Evolutionary conservation across 2,888 invertebrate species (phyloP).

Genomic region (Lutraria lutraria): DNA sequence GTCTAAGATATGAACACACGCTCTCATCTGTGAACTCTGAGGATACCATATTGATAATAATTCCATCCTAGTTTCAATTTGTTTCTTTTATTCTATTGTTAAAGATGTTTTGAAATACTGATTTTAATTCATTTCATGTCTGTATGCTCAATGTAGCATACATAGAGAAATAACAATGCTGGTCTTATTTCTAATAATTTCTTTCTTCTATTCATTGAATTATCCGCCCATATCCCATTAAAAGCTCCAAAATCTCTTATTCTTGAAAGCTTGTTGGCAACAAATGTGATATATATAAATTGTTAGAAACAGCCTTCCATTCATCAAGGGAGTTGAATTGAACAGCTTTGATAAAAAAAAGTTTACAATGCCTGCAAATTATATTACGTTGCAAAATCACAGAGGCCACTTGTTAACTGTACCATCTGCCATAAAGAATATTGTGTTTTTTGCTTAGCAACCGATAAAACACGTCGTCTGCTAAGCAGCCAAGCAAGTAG

Average conservation of each 20-base stretch:
- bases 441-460: background rate
- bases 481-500: background rate
- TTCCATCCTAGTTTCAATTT: too few relatives aligned
- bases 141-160: too few relatives aligned
- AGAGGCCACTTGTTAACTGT: slow-evolving; percentile 9
- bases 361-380: slow-evolving; percentile 21
- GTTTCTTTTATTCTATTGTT: too few relatives aligned
- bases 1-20: too few relatives aligned
- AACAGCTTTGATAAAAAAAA: background rate
- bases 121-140: too few relatives aligned
- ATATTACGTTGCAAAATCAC: background rate
- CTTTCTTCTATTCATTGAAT: too few relatives aligned
- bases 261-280: background rate
- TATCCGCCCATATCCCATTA: too few relatives aligned
- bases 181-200: too few relatives aligned
- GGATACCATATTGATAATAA: too few relatives aligned
- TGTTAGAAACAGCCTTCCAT: background rate
- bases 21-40: too few relatives aligned
- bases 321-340: background rate
- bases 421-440: slow-evolving; percentile 4
- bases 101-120: too few relatives aligned
- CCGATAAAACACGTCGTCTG: background rate
- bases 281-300: background rate
- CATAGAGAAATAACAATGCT: too few relatives aligned
- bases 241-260: background rate